Conservation (phyloP, 2,797 vertebrate species). For the Clamator glandarius region DNA sequence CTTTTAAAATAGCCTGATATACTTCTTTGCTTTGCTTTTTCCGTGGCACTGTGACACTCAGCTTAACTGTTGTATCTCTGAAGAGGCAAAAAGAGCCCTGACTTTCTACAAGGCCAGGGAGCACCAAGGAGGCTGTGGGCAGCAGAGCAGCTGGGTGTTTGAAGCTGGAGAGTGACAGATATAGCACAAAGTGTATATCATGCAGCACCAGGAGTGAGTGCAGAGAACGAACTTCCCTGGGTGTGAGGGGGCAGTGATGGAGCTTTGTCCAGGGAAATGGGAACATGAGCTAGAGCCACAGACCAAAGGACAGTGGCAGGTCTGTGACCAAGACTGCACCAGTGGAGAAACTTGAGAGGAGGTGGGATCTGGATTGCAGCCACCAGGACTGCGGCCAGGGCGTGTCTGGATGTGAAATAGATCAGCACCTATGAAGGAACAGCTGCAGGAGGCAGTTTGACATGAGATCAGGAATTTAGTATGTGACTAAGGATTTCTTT, state of each 20-base stretch:
- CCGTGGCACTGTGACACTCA: background rate
- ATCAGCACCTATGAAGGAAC: background rate
- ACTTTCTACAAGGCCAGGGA: background rate
- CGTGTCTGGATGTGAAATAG: accelerated
- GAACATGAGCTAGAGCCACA: background rate
- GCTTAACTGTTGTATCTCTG: background rate
- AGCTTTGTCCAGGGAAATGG: background rate
- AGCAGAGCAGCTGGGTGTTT: background rate
- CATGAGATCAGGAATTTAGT: background rate
- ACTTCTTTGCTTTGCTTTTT: background rate
- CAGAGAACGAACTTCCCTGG: background rate
- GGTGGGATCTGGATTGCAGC: background rate
- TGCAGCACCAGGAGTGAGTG: background rate
- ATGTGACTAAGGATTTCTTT: background rate
- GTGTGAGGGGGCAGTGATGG: background rate
- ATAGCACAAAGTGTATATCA: background rate
- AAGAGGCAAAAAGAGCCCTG: background rate
- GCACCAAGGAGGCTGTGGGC: background rate
- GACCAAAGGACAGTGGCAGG: background rate
- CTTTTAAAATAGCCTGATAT: background rate
- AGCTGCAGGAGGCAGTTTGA: background rate
- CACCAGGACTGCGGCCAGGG: background rate
- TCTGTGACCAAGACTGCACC: background rate
- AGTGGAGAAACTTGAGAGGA: accelerated
- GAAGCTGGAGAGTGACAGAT: background rate